Evolutionary conservation across 2,888 invertebrate species (phyloP).

Genomic region (Pristionchus arcanus): DNA sequence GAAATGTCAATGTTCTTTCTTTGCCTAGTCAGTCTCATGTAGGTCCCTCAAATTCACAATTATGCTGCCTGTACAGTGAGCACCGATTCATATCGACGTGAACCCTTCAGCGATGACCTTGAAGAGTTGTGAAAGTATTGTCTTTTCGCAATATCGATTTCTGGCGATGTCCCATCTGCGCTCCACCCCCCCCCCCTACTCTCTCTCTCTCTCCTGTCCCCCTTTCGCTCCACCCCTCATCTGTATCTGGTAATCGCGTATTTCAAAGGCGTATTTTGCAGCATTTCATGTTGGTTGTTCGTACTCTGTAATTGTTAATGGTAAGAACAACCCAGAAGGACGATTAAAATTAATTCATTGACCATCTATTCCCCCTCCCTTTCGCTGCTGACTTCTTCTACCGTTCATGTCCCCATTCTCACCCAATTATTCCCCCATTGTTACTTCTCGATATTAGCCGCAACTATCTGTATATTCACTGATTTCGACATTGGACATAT

Average conservation of each 20-base stretch:
- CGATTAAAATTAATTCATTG: too few species aligned
- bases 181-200: constrained; percentile 38
- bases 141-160: constrained; percentile 25
- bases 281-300: neutral
- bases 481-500: too few species aligned
- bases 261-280: neutral
- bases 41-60: neutral
- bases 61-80: neutral
- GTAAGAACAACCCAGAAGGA: too few species aligned
- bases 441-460: too few species aligned
- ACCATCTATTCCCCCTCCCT: too few species aligned
- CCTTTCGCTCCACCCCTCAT: constrained; percentile 22
- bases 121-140: neutral
- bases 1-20: neutral
- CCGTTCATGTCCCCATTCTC: too few species aligned
- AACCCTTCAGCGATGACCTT: neutral
- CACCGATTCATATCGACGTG: neutral
- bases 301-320: too few species aligned
- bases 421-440: too few species aligned
- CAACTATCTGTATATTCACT: too few species aligned
- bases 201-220: constrained; percentile 27
- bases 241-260: neutral
- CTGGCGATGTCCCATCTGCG: constrained; percentile 10
- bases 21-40: neutral
- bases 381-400: too few species aligned